Evolutionary conservation across 1,140 invertebrate genomes (phyloP).

Genomic region (Magallana ariakensis): DNA sequence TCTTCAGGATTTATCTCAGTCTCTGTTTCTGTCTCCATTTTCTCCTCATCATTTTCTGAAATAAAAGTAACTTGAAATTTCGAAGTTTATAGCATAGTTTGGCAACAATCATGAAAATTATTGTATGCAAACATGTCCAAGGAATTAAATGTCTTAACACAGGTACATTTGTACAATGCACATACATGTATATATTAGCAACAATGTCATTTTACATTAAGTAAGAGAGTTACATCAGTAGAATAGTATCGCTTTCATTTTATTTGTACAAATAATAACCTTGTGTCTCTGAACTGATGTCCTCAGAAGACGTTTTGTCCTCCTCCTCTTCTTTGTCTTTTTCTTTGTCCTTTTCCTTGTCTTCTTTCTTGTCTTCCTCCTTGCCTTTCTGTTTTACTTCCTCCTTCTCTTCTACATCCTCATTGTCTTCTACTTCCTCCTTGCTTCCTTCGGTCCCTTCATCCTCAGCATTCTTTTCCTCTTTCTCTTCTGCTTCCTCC

Average conservation of each 20-base stretch:
- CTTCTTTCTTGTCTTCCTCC: not conserved
- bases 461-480: constrained; percentile 4
- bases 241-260: not conserved
- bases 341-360: not conserved
- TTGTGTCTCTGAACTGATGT: not conserved
- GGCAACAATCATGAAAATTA: no score
- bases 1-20: constrained; percentile 55
- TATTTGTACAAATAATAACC: not conserved
- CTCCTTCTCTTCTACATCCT: not conserved
- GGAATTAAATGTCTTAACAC: no score
- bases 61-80: not conserved
- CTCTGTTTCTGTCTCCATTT: constrained; percentile 53
- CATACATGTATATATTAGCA: no score
- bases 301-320: constrained; percentile 6
- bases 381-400: not conserved
- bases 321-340: not conserved
- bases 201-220: no score
- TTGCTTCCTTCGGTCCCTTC: not conserved
- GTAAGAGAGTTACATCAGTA: no score
- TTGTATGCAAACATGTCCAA: no score
- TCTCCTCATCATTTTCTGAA: constrained; percentile 53
- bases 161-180: no score
- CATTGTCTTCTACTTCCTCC: not conserved
- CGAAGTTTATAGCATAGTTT: no score
- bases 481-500: not conserved